Base-by-base conservation (phyloP, 2,113 vertebrate species). In the Columba livia region DNA sequence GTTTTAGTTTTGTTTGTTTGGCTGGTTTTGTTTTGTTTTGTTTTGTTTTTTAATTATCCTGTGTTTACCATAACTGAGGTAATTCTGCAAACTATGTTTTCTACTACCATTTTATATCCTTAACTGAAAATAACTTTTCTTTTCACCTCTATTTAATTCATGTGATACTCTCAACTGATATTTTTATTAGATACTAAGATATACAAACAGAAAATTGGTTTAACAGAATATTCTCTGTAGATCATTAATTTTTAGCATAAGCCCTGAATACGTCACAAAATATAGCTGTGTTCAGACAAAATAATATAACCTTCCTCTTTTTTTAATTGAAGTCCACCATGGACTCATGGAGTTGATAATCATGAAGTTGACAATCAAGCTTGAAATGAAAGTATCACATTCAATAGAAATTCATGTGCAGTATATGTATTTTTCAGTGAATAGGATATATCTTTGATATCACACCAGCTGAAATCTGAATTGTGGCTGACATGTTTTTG, bases 201-300 rank as follows among this genome's bases (percentile, higher is more conserved):
- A 38, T 7, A 28, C 36, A 82, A 82, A 79, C 15, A 67, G 83
- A 85, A 85, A 72, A 34, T 44, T 47, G 4, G 4, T 77, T 90
- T 83, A 92, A 79, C 79, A 83, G 11, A 90, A 86, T 69, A 53
- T 73, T 88, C 29, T 69, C 44, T 79, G 50, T 56, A 85, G 66
- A 69, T 53, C 12, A 32, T 77, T 82, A 83, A 38, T 67, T 91
- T 91, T 96, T 82, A 74, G 15, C 9, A 40, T 66, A 84, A 88
- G 5, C 13, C 32, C 20, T 34, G 34, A 67, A 8, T 81, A n/a
- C 17, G 36, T 19, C 8, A 54, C 25, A 75, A 85, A 87, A 58
- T 71, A 66, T 12, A 4, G 1, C 47, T 64, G 12, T 56, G 23
- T 71, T 81, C 44, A 78, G 47, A 40, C 9, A 56, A 77, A 89